phyloP scores from a whole-genome alignment of 2,113 vertebrate genomes.

The Hirundichthys speculiger region DNA sequence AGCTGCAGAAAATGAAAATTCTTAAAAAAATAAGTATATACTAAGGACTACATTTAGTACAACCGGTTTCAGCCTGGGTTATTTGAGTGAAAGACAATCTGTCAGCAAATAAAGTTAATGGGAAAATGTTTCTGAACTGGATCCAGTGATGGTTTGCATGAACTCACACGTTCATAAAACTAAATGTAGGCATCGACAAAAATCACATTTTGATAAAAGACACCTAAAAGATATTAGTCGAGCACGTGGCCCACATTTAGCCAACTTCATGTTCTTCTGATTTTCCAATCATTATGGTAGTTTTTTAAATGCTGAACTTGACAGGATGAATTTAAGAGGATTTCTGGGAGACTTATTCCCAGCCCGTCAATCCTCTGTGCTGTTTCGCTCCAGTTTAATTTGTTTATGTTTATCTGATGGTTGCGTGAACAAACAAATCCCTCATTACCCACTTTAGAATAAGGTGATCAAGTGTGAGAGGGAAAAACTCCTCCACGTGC shows the following conservation, averaged over 20 bases:
- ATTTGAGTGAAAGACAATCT: too few relatives aligned
- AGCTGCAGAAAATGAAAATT: too few relatives aligned
- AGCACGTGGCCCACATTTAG: too few relatives aligned
- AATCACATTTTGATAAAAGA: constrained; percentile 2
- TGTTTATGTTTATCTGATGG: constrained; percentile 34
- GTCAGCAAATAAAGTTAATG: neutral
- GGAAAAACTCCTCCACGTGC: constrained; percentile 34
- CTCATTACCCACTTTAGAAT: constrained; percentile 41
- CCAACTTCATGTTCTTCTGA: too few relatives aligned
- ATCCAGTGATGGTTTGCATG: neutral
- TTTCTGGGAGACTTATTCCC: constrained; percentile 25
- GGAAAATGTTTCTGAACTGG: neutral
- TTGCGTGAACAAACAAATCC: constrained; percentile 49
- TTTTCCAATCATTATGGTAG: too few relatives aligned
- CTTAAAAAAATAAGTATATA: too few relatives aligned
- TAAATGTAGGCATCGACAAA: neutral
- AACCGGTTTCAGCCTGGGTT: too few relatives aligned
- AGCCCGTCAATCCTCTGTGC: constrained; percentile 15
- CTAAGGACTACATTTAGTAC: too few relatives aligned
- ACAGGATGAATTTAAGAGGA: too few relatives aligned
- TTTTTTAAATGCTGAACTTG: too few relatives aligned
- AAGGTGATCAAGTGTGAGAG: constrained; percentile 45
- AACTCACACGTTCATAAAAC: neutral
- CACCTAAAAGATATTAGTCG: neutral
- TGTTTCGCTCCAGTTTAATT: constrained; percentile 27